phyloP scores from a whole-genome alignment of 2,797 vertebrate genomes.

The Gambusia yucatana region DNA sequence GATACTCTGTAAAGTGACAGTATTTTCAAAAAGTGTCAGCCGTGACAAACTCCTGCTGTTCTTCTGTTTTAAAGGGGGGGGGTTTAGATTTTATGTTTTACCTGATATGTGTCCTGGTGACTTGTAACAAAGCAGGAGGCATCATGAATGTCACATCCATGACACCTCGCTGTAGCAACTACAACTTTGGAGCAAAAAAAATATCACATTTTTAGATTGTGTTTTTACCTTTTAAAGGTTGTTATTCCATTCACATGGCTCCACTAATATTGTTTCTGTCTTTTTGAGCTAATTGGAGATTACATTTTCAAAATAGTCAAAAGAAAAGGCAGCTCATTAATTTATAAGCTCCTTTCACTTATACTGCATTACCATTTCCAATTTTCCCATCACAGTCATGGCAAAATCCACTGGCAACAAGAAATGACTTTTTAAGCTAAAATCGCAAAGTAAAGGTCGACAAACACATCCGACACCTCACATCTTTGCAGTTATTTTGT shows the following conservation, averaged over 20 bases:
- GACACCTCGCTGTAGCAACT: slow-evolving; percentile 9
- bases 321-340: slow-evolving; percentile 4
- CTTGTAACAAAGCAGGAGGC: slow-evolving; percentile 4
- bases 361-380: neutral
- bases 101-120: slow-evolving; percentile 12
- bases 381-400: slow-evolving; percentile 16
- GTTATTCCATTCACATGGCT: slow-evolving; percentile 15
- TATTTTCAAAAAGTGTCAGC: slow-evolving; percentile 2
- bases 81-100: neutral
- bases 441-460: slow-evolving; percentile 5
- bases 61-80: slow-evolving; percentile 9
- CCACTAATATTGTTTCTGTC: neutral
- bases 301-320: neutral
- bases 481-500: neutral
- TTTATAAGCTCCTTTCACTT: slow-evolving; percentile 9
- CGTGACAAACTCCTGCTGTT: slow-evolving; percentile 3
- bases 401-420: neutral
- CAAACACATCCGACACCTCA: neutral
- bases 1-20: slow-evolving; percentile 19
- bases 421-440: neutral
- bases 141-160: neutral
- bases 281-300: slow-evolving; percentile 37
- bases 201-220: neutral
- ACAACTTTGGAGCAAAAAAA: neutral
- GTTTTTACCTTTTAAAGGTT: neutral